Evolutionary conservation across 2,888 invertebrate genomes (phyloP).

Genomic region (Catocala fraxini): DNA sequence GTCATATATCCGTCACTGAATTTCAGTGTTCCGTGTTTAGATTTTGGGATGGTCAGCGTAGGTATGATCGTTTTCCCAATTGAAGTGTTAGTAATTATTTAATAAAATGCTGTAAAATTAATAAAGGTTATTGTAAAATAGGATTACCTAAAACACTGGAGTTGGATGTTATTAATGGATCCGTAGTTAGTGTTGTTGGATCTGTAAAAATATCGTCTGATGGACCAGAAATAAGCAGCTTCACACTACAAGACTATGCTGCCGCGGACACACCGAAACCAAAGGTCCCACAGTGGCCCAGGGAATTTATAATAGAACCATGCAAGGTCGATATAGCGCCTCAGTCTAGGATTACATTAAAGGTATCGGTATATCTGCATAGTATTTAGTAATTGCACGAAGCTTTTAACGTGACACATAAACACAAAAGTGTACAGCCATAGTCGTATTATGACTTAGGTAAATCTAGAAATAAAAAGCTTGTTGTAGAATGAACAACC

Average conservation of each 20-base stretch:
- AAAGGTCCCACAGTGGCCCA: conserved; percentile 78
- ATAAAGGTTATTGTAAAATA: conserved; percentile 42
- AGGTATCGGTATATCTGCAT: conserved; percentile 73
- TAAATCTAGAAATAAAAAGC: too few species aligned
- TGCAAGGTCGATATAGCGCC: conserved; percentile 78
- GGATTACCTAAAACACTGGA: conserved; percentile 82
- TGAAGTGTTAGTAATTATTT: not conserved
- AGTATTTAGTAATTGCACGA: too few species aligned
- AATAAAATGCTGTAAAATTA: not conserved
- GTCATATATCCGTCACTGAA: conserved; percentile 88
- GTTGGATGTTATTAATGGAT: conserved; percentile 85
- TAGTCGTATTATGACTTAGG: too few species aligned
- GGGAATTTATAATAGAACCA: conserved; percentile 86
- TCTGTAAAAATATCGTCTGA: conserved; percentile 82
- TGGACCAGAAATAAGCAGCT: conserved; percentile 84
- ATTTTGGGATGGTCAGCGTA: conserved; percentile 87
- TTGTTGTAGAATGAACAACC: too few species aligned
- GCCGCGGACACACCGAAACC: conserved; percentile 72
- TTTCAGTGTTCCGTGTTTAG: conserved; percentile 83
- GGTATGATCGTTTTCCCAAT: conserved; percentile 70
- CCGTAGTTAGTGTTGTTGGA: conserved; percentile 85
- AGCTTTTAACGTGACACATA: too few species aligned
- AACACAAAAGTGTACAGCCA: too few species aligned
- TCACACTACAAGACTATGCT: conserved; percentile 81
- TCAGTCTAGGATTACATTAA: conserved; percentile 74